A percentile compares a stretch with the other conserved stretches of the same genome.
These are phyloP conservation scores for Globodera ellingtonae DNA, from an alignment of 1,140 invertebrate genomes.

Conservation along the genomic window DNA sequence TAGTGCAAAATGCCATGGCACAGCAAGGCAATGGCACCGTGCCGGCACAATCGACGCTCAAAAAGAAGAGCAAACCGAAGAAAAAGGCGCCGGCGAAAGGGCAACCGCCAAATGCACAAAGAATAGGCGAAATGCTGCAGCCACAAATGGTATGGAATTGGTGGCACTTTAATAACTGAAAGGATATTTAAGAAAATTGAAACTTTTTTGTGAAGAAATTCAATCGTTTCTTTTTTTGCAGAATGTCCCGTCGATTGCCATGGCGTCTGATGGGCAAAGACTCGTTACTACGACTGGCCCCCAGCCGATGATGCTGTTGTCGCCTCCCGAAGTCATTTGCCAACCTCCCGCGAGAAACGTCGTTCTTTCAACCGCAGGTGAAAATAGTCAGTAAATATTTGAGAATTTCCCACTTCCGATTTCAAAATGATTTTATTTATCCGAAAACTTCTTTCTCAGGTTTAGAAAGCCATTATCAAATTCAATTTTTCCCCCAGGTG, in stretches of 20 bases:
- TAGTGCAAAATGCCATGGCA: constrained; percentile 1
- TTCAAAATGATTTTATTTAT: too few relatives aligned
- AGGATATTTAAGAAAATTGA: too few relatives aligned
- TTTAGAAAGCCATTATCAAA: neutral
- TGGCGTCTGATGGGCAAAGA: neutral
- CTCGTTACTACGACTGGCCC: neutral
- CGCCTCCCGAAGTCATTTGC: neutral
- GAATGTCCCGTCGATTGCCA: neutral
- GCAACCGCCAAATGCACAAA: neutral
- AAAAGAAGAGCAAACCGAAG: neutral
- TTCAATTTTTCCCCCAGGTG: neutral
- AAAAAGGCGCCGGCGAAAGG: neutral
- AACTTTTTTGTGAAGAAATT: too few relatives aligned
- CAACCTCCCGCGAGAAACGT: neutral
- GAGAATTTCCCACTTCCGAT: too few relatives aligned
- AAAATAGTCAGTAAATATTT: too few relatives aligned
- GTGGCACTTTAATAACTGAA: too few relatives aligned
- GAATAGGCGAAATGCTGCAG: neutral
- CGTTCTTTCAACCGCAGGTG: neutral
- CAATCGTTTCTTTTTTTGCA: neutral
- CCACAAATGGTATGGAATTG: neutral
- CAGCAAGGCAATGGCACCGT: neutral
- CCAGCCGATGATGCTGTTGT: neutral
- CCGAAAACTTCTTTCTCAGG: too few relatives aligned
- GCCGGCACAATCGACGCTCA: neutral